Conservation (phyloP, 2,113 vertebrate species). For the Cynoglossus semilaevis region DNA sequence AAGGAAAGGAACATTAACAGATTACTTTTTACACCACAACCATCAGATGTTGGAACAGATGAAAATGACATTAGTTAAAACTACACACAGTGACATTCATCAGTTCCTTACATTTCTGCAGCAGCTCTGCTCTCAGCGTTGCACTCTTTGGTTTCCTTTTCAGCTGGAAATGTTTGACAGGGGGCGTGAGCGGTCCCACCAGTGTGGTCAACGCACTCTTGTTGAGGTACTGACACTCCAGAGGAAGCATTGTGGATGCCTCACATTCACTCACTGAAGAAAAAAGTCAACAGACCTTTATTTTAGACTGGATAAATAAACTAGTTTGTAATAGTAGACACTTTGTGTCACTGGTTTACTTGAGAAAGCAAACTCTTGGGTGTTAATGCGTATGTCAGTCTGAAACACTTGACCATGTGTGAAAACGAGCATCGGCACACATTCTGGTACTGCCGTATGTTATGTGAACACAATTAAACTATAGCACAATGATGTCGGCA, state of each 20-base stretch:
- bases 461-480: too few species aligned
- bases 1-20: not conserved
- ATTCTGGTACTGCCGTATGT: too few species aligned
- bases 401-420: too few species aligned
- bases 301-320: not conserved
- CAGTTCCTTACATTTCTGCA: slow-evolving; percentile 90
- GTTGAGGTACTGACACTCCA: slow-evolving; percentile 97
- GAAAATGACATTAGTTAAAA: not conserved
- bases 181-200: slow-evolving; percentile 93
- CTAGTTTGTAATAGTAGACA: too few species aligned
- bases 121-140: slow-evolving; percentile 92
- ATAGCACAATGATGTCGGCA: too few species aligned
- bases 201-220: slow-evolving; percentile 93
- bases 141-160: slow-evolving; percentile 98
- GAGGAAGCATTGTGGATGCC: slow-evolving; percentile 92
- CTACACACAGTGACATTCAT: not conserved
- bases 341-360: too few species aligned
- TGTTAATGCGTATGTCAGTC: too few species aligned
- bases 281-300: not conserved
- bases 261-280: slow-evolving; percentile 91
- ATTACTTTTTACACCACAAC: too few species aligned
- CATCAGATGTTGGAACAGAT: not conserved
- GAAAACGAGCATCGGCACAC: too few species aligned
- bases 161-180: slow-evolving; percentile 96
- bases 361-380: too few species aligned